Conservation (phyloP, 2,797 vertebrate species). For the Peromyscus melanophrys region DNA sequence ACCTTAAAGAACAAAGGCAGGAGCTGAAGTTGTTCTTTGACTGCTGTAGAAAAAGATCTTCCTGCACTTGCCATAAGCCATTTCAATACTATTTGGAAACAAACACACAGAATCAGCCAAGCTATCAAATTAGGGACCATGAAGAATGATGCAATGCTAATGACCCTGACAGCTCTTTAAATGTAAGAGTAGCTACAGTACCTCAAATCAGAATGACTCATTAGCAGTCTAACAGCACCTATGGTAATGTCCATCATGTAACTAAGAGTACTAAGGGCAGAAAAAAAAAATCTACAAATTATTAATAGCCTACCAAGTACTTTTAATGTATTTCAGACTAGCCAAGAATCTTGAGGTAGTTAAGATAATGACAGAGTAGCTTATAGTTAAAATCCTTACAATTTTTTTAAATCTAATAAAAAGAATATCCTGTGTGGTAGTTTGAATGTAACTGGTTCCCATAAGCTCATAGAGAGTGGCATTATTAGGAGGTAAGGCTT, state of each 20-base stretch:
- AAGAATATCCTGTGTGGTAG: not conserved
- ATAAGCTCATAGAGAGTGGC: too few species aligned
- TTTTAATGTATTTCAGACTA: conserved; percentile 42
- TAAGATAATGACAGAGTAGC: conserved; percentile 18
- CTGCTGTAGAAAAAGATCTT: conserved; percentile 96
- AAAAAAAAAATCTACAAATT: not conserved
- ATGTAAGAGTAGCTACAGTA: not conserved
- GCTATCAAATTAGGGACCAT: not conserved
- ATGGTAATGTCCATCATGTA: not conserved
- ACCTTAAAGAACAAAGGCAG: conserved; percentile 99
- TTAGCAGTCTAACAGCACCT: not conserved
- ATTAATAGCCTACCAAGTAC: conserved; percentile 3
- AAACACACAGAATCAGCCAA: conserved; percentile 32
- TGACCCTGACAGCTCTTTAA: not conserved
- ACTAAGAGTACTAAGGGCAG: not conserved
- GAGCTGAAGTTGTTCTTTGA: conserved; percentile 95
- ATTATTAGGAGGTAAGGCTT: too few species aligned
- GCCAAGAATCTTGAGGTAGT: not conserved
- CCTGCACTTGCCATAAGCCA: conserved; percentile 98
- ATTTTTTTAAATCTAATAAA: not conserved
- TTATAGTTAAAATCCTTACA: not conserved
- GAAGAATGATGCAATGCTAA: not conserved
- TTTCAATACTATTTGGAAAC: conserved; percentile 93
- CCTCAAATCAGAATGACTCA: not conserved
- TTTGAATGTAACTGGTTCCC: too few species aligned